Percentiles rank a stretch among this genome's conserved stretches.
These are phyloP conservation scores for Leptopterna dolabrata DNA, from an alignment of 2,888 invertebrate species.

Conservation along the genomic window DNA sequence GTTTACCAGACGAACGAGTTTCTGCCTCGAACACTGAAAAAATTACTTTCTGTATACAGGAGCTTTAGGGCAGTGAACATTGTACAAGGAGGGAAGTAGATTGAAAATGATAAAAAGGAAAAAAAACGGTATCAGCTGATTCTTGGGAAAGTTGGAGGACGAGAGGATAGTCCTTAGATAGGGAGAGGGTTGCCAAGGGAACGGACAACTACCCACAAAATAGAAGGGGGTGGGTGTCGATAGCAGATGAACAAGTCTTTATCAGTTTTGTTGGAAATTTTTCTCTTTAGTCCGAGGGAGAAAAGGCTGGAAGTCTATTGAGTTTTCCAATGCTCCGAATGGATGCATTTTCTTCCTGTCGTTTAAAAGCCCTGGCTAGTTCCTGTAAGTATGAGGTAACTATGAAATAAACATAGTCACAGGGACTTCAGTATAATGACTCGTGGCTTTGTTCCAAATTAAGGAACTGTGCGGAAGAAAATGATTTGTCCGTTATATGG, in stretches of 20 bases:
- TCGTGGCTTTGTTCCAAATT: no score
- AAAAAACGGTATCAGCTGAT: not conserved
- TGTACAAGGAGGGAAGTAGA: not conserved
- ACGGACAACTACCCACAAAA: not conserved
- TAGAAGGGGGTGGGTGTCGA: not conserved
- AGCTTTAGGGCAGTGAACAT: not conserved
- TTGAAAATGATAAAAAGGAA: not conserved
- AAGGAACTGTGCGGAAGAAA: no score
- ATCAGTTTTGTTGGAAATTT: not conserved
- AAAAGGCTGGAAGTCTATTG: not conserved
- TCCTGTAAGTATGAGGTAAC: no score
- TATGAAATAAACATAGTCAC: no score
- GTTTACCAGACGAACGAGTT: no score
- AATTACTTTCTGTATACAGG: not conserved
- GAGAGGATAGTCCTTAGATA: not conserved
- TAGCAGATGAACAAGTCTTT: not conserved
- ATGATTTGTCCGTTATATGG: no score
- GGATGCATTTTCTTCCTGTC: no score
- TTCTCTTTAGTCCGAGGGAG: not conserved
- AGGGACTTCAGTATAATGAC: no score
- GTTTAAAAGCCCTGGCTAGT: no score
- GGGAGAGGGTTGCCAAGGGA: not conserved
- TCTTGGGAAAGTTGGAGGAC: not conserved
- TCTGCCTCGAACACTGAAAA: not conserved
- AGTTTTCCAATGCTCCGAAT: not conserved